Evolutionary conservation across 2,113 vertebrate species (phyloP), one percentile per base, ranked within the genome.

Genomic region (Clarias macrocephalus): DNA sequence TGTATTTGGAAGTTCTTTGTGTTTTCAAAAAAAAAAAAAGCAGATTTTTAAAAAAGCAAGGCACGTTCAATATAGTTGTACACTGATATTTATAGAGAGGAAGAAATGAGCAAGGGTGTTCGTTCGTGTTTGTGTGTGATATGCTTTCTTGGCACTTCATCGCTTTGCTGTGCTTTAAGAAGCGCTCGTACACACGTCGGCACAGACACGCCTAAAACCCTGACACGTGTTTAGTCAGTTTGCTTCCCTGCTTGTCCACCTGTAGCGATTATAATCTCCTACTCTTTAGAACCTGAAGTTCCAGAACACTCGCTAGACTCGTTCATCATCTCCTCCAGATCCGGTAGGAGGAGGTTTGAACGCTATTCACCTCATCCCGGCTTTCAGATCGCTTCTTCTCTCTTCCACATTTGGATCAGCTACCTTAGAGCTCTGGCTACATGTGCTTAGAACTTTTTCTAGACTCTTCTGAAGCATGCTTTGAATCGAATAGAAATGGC

Each of bases 1-100:
- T 91, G 89, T 92, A 91, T 92, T 92, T 92, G 89, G 89, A 93
- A 89, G 89, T 92, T 93, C 92, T 93, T 93, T 93, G 89, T 92
- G 90, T 94, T 93, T 85, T 82, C 30, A 82, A 92, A 89, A 85
- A 18, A 80, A 30, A 57, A 62, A 82, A 75, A 73, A 60, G 7
- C 12, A 11, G 76, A 0, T 84, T 91, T 93, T 92, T 89, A 88
- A 89, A 88, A 89, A 90, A 66, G 57, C 80, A 86, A 91, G 89
- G 80, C 91, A 93, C 91, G 90, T 94, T 95, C 93, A 93, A 92
- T 83, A 92, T 85, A 89, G 85, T n/a, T 93, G 79, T 91, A 92
- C 90, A 92, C 87, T 70, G 52, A 91, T 94, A 93, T 95, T 93
- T 94, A 94, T 93, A 88, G 80, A 70, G 87, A 84, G 87, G 59